These are phyloP conservation scores for Byasa hedistus DNA, from an alignment of 2,888 invertebrate species.

Conservation along the genomic window DNA sequence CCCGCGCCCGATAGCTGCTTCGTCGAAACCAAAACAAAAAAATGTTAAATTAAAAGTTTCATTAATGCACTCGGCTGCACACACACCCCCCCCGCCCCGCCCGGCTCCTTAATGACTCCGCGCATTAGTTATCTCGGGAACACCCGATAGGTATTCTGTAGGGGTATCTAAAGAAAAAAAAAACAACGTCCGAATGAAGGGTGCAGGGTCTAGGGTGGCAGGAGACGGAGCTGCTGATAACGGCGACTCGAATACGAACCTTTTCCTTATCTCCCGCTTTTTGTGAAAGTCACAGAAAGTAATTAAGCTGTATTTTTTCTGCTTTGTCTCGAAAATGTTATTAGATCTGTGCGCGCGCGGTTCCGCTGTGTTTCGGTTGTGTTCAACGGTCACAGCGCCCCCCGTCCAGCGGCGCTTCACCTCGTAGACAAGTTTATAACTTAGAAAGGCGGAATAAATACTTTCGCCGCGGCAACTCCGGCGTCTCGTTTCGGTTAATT, in stretches of 20 bases:
- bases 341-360: constrained; percentile 55
- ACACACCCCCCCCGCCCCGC: constrained; percentile 48
- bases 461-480: not conserved
- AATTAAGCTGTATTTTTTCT: constrained; percentile 72
- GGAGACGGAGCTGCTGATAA: constrained; percentile 61
- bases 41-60: constrained; percentile 14
- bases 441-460: not conserved
- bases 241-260: constrained; percentile 61
- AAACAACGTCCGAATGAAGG: constrained; percentile 59
- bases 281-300: constrained; percentile 70
- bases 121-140: constrained; percentile 77
- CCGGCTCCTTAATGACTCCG: constrained; percentile 65
- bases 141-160: constrained; percentile 66
- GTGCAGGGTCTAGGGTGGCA: constrained; percentile 58
- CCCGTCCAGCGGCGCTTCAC: not conserved
- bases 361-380: constrained; percentile 37
- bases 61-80: constrained; percentile 64
- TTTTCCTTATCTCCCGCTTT: constrained; percentile 66
- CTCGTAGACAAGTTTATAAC: not conserved
- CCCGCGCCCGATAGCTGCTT: constrained; percentile 13
- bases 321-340: constrained; percentile 59
- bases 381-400: not conserved
- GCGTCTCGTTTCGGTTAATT: constrained; percentile 23
- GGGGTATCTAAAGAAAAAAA: constrained; percentile 48
- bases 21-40: constrained; percentile 21